Evolutionary conservation across 37 sponge, comb jelly and placozoan species (phyloP).

Genomic region (Cladorhizidae sp.): DNA sequence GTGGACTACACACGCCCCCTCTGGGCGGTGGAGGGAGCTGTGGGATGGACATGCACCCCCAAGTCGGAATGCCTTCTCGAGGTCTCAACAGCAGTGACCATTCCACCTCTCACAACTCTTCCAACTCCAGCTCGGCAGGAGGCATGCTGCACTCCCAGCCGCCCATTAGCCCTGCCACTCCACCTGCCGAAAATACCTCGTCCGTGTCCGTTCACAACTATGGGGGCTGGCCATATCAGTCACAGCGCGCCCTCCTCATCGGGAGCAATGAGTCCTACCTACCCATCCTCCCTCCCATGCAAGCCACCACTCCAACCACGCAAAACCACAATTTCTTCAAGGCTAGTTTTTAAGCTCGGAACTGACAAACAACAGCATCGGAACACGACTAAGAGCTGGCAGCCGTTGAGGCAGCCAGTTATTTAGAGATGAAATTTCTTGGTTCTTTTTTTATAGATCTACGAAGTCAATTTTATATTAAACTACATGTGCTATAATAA

Average conservation of each 20-base stretch:
- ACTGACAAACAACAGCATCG: no score
- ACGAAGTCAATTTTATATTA: no score
- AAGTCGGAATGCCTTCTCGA: not conserved
- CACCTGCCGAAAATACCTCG: constrained; percentile 24
- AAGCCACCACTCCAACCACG: constrained; percentile 33
- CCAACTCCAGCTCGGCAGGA: not conserved
- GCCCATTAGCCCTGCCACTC: constrained; percentile 38
- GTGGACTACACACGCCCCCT: not conserved
- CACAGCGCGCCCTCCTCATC: constrained; percentile 37
- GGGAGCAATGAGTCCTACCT: constrained; percentile 23
- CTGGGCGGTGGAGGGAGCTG: not conserved
- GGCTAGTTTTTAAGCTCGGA: constrained; percentile 13
- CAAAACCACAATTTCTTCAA: constrained; percentile 60
- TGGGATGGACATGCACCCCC: not conserved
- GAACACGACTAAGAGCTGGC: no score
- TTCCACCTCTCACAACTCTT: constrained; percentile 5
- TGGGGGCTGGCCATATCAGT: constrained; percentile 53
- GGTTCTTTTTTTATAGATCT: no score
- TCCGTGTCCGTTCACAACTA: constrained; percentile 17
- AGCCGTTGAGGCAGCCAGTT: no score
- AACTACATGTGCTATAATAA: no score
- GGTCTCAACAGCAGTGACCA: constrained; percentile 1
- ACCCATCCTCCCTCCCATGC: constrained; percentile 39
- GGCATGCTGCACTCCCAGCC: not conserved
- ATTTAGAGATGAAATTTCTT: no score